These are phyloP conservation scores for Brachionus rotundiformis DNA, from an alignment of 1,140 invertebrate genomes.

Conservation along the genomic window DNA sequence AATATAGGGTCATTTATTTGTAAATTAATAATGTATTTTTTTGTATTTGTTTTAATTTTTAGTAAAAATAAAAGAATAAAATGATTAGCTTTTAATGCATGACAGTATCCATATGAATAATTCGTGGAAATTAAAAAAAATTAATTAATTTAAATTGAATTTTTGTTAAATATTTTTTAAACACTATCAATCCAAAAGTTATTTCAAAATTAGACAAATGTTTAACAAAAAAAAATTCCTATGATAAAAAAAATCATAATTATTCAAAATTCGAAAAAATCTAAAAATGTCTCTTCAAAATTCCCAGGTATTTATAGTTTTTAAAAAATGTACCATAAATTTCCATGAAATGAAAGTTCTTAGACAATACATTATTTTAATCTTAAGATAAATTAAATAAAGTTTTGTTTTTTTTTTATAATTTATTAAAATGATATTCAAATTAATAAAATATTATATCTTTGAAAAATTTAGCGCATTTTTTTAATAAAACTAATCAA, in stretches of 20 bases:
- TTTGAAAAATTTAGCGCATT: not conserved
- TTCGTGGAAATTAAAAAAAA: no score
- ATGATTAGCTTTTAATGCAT: no score
- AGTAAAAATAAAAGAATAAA: not conserved
- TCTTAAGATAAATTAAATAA: not conserved
- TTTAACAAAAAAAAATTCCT: not conserved
- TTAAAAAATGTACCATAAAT: not conserved
- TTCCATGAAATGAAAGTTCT: no score
- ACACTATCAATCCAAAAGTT: not conserved
- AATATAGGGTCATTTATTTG: not conserved
- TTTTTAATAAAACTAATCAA: not conserved
- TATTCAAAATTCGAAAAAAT: not conserved
- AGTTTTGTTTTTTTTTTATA: not conserved
- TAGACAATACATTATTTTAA: no score
- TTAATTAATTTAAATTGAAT: not conserved
- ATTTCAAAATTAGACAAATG: not conserved
- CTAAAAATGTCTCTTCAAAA: not conserved
- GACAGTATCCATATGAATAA: no score
- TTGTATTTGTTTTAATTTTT: not conserved
- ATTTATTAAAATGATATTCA: not conserved
- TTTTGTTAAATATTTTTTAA: conserved; percentile 1
- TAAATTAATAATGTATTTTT: not conserved
- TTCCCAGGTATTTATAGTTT: not conserved
- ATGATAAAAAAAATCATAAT: not conserved
- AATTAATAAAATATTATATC: not conserved